A percentile compares a stretch with the other conserved stretches of the same genome.
These are phyloP conservation scores for Norana najaformis DNA, from an alignment of 2,888 invertebrate species.

Conservation along the genomic window DNA sequence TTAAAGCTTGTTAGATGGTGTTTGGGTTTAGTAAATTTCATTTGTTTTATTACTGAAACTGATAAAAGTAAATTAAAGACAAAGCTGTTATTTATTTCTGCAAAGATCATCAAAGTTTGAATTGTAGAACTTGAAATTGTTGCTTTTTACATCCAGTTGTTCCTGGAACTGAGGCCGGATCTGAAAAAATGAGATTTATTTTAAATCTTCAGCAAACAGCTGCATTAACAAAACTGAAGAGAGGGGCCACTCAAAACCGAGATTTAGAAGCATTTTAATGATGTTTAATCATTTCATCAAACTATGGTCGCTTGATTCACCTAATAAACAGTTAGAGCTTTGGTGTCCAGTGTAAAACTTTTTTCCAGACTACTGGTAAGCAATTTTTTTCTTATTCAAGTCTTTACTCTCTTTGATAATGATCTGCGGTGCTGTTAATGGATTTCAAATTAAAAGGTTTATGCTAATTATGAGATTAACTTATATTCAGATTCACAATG, in stretches of 20 bases:
- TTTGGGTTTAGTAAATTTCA: background rate
- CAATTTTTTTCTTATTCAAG: background rate
- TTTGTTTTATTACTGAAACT: background rate
- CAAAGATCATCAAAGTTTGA: background rate
- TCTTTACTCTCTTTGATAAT: background rate
- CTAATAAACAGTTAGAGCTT: background rate
- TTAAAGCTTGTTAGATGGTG: background rate
- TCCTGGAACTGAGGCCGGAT: background rate
- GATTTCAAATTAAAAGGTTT: too few relatives aligned
- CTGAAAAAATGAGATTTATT: background rate
- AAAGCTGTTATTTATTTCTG: too few relatives aligned
- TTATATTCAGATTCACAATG: too few relatives aligned
- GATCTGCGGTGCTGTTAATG: background rate
- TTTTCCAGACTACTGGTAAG: too few relatives aligned
- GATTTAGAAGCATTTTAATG: background rate
- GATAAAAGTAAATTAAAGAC: background rate
- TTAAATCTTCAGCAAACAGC: background rate
- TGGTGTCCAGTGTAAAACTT: background rate
- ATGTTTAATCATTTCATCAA: background rate
- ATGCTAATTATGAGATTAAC: too few relatives aligned
- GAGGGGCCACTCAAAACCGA: background rate
- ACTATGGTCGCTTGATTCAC: background rate
- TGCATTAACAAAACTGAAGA: background rate
- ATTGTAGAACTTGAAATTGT: conserved; percentile 6
- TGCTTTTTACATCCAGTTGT: too few relatives aligned